Evolutionary conservation across 2,888 invertebrate genomes (phyloP).

Genomic region (Nomada fucata): DNA sequence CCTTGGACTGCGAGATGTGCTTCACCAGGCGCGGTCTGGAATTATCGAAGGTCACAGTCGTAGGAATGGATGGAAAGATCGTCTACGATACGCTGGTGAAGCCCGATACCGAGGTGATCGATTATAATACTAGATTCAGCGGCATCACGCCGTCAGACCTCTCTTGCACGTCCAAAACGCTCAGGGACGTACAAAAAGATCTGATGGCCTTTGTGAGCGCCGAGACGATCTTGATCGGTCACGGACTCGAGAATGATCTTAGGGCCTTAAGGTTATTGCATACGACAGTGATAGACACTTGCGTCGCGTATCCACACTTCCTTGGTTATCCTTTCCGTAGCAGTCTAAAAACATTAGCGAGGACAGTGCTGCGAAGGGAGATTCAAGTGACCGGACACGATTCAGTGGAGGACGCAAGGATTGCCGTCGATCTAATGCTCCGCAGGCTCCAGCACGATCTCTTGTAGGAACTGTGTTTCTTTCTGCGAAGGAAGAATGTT

Average conservation of each 20-base stretch:
- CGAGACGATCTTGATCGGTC: conserved; percentile 96
- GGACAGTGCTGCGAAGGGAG: conserved; percentile 89
- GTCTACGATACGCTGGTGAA: conserved; percentile 94
- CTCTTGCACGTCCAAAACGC: conserved; percentile 87
- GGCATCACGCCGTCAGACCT: conserved; percentile 92
- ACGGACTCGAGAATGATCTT: conserved; percentile 97
- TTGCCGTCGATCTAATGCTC: conserved; percentile 95
- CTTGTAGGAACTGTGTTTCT: conserved; percentile 7
- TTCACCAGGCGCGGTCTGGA: conserved; percentile 95
- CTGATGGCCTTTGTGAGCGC: conserved; percentile 91
- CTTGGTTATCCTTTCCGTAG: conserved; percentile 93
- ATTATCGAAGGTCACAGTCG: conserved; percentile 94
- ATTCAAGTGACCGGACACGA: conserved; percentile 95
- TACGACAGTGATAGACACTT: conserved; percentile 94
- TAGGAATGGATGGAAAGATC: conserved; percentile 89
- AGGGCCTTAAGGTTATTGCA: conserved; percentile 94
- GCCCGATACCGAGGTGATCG: conserved; percentile 93
- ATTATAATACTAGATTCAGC: conserved; percentile 98
- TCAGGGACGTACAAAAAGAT: conserved; percentile 93
- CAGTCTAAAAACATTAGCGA: conserved; percentile 92
- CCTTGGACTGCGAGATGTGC: conserved; percentile 99
- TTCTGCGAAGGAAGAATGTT: background rate
- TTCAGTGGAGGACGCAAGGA: conserved; percentile 95
- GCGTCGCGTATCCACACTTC: conserved; percentile 94
- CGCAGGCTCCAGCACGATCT: conserved; percentile 66